Conservation (phyloP, 2,888 invertebrate species). For the Archips crataeganus region DNA sequence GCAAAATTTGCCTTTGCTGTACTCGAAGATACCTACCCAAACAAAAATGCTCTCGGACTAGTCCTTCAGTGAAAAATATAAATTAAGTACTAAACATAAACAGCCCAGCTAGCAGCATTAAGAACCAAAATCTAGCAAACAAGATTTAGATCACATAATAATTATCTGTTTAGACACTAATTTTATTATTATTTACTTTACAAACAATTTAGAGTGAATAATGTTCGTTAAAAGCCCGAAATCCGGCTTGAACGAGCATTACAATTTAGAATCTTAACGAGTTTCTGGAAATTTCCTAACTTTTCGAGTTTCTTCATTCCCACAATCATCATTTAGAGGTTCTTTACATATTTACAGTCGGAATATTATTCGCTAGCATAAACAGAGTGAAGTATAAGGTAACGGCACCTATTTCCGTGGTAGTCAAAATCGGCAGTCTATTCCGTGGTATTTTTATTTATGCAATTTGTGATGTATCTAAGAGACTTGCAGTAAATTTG, state of each 20-base stretch:
- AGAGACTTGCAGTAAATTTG: too few relatives aligned
- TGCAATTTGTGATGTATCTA: too few relatives aligned
- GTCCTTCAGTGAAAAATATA: too few relatives aligned
- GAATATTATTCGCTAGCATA: conserved; percentile 22
- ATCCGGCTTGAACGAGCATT: conserved; percentile 39
- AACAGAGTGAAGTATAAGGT: conserved; percentile 10
- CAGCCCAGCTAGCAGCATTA: not conserved
- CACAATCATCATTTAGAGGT: conserved; percentile 40
- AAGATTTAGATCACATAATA: not conserved
- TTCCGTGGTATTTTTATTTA: too few relatives aligned
- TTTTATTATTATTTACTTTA: conserved; percentile 36
- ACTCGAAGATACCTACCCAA: too few relatives aligned
- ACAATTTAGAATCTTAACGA: conserved; percentile 42
- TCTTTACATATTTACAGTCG: conserved; percentile 35
- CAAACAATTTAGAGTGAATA: conserved; percentile 35
- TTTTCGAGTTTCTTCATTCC: conserved; percentile 39
- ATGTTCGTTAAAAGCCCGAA: conserved; percentile 39
- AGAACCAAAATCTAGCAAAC: not conserved
- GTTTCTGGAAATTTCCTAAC: conserved; percentile 34
- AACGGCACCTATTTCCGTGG: too few relatives aligned
- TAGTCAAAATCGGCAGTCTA: too few relatives aligned
- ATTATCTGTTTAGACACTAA: conserved; percentile 19
- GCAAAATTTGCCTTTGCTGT: not conserved
- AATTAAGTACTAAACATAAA: too few relatives aligned
- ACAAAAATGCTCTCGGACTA: too few relatives aligned